phyloP scores from a whole-genome alignment of 64 coral and sea anemone species.

The Orbicella faveolata region DNA sequence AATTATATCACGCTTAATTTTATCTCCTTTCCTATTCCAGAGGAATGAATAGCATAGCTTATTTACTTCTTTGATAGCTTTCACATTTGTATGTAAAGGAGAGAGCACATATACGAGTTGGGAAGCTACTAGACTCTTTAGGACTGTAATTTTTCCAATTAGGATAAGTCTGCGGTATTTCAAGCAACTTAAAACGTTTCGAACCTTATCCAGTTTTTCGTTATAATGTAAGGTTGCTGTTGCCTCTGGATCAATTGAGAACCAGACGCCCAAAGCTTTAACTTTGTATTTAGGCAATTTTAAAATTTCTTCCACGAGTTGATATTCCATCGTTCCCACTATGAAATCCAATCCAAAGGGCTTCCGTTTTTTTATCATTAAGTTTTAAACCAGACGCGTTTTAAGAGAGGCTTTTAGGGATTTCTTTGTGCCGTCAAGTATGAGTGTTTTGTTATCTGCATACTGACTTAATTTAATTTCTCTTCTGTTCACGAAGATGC shows the following conservation, averaged over 20 bases:
- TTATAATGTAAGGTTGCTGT: slow-evolving; percentile 7
- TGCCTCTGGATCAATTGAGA: neutral
- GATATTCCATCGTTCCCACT: slow-evolving; percentile 1
- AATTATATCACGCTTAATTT: slow-evolving; percentile 16
- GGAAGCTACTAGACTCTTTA: slow-evolving; percentile 15
- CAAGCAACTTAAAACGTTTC: slow-evolving; percentile 30
- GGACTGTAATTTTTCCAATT: slow-evolving; percentile 15
- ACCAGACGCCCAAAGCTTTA: neutral
- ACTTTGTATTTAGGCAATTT: neutral
- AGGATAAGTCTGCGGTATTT: neutral
- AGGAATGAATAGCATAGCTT: slow-evolving; percentile 24
- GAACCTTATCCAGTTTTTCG: slow-evolving; percentile 27
- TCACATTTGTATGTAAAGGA: neutral
- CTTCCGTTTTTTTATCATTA: slow-evolving; percentile 3
- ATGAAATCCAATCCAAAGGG: slow-evolving; percentile 8
- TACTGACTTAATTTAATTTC: slow-evolving; percentile 28
- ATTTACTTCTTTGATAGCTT: slow-evolving; percentile 20
- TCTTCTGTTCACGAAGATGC: neutral
- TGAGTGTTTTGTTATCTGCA: slow-evolving; percentile 16
- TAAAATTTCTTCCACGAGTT: slow-evolving; percentile 4
- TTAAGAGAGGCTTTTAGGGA: neutral
- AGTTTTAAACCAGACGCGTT: slow-evolving; percentile 15
- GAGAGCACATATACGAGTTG: slow-evolving; percentile 5
- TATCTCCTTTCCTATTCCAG: slow-evolving; percentile 37
- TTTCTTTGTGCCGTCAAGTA: slow-evolving; percentile 12